Evolutionary conservation across 1,140 invertebrate species (phyloP).

Genomic region (Drosophila punjabiensis): DNA sequence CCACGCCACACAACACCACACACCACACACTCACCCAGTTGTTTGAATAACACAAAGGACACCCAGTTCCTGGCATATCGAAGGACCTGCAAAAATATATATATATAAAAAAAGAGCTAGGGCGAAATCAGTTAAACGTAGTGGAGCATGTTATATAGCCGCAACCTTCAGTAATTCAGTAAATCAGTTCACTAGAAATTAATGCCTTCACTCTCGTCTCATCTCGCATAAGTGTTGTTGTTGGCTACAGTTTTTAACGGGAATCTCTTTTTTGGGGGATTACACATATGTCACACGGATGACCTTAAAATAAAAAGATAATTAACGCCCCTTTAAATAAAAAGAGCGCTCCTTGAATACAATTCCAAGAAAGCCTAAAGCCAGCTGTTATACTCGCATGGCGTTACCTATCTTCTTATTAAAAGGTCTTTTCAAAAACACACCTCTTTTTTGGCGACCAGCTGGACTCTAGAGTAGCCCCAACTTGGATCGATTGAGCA

Average conservation of each 20-base stretch:
- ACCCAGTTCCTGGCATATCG: conserved; percentile 15
- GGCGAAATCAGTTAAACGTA: conserved; percentile 41
- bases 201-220: conserved; percentile 45
- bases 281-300: neutral
- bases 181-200: conserved; percentile 46
- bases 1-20: conserved; percentile 7
- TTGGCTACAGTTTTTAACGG: conserved; percentile 23
- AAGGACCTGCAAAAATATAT: neutral
- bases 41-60: conserved; percentile 13
- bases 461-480: conserved; percentile 7
- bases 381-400: neutral
- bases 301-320: neutral
- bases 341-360: neutral
- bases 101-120: conserved; percentile 19
- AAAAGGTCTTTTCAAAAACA: neutral
- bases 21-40: conserved; percentile 10
- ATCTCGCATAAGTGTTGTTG: conserved; percentile 44
- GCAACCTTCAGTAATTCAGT: conserved; percentile 37
- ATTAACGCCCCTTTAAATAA: neutral
- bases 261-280: neutral
- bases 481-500: conserved; percentile 2
- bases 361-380: neutral
- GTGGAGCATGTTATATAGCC: conserved; percentile 49
- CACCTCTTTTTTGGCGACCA: neutral
- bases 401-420: neutral